Percentiles rank a stretch among this genome's conserved stretches.
Evolutionary conservation across 2,113 vertebrate genomes (phyloP).

Genomic region (Gavia stellata): DNA sequence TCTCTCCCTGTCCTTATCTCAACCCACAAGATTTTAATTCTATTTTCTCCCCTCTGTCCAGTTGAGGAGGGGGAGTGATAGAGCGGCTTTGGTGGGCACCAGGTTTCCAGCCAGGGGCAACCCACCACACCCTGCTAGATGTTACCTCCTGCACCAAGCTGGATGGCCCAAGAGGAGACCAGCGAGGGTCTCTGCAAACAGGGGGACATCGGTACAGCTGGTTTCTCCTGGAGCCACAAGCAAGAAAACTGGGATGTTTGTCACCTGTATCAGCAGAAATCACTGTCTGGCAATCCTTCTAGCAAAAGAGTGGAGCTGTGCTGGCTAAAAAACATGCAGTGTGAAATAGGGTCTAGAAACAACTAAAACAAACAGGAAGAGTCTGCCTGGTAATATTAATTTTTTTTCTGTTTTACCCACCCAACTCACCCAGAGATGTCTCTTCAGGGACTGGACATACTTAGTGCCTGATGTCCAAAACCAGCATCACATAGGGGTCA

Average conservation of each 20-base stretch:
- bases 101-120: too few species aligned
- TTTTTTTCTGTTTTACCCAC: not conserved
- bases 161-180: not conserved
- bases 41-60: too few species aligned
- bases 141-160: not conserved
- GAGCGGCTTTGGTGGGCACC: too few species aligned
- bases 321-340: not conserved
- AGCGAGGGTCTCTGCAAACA: not conserved
- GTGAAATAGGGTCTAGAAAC: not conserved
- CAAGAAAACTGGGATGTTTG: not conserved
- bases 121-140: not conserved
- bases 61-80: too few species aligned
- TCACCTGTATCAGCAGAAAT: not conserved
- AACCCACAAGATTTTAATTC: too few species aligned
- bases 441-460: not conserved
- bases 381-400: not conserved
- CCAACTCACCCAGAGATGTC: not conserved
- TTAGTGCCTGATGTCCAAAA: not conserved
- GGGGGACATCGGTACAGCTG: not conserved
- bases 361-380: not conserved
- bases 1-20: too few species aligned
- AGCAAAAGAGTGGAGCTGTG: not conserved
- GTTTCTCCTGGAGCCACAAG: not conserved
- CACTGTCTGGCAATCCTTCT: not conserved
- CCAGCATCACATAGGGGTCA: not conserved